Percentiles rank a stretch among this genome's conserved stretches.
Conservation (phyloP, 2,113 vertebrate genomes). For the Garra rufa region DNA sequence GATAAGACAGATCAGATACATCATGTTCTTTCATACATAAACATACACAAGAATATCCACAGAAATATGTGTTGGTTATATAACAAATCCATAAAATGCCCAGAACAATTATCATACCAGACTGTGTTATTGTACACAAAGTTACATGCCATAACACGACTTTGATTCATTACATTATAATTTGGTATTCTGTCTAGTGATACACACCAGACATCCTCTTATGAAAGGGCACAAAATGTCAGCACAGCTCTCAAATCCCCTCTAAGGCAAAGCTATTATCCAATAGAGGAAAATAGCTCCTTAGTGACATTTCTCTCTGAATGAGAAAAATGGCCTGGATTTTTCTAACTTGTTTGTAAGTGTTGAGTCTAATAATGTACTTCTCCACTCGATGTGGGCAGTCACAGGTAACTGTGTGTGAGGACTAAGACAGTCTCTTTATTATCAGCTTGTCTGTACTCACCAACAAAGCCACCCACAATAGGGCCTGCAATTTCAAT, state of each 20-base stretch:
- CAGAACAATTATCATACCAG: neutral
- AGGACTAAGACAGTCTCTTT: constrained; percentile 42
- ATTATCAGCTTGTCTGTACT: constrained; percentile 47
- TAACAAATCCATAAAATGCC: constrained; percentile 4
- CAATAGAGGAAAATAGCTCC: constrained; percentile 32
- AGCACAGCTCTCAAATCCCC: constrained; percentile 36
- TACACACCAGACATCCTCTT: constrained; percentile 27
- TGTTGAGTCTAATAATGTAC: constrained; percentile 51
- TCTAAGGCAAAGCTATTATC: constrained; percentile 30
- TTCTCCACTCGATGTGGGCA: constrained; percentile 14
- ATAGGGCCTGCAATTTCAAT: constrained; percentile 60
- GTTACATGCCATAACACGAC: neutral
- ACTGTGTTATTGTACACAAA: neutral
- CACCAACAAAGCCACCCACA: constrained; percentile 49
- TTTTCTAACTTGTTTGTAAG: constrained; percentile 49
- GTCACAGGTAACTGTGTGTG: constrained; percentile 46
- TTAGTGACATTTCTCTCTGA: constrained; percentile 29
- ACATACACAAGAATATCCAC: neutral
- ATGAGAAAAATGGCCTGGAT: constrained; percentile 37
- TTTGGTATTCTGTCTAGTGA: neutral
- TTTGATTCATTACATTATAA: constrained; percentile 21
- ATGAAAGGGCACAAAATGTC: constrained; percentile 29
- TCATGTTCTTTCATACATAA: neutral
- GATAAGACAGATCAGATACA: neutral
- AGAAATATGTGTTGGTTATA: neutral